Conservation (phyloP, 2,113 vertebrate species). For the Spea bombifrons region DNA sequence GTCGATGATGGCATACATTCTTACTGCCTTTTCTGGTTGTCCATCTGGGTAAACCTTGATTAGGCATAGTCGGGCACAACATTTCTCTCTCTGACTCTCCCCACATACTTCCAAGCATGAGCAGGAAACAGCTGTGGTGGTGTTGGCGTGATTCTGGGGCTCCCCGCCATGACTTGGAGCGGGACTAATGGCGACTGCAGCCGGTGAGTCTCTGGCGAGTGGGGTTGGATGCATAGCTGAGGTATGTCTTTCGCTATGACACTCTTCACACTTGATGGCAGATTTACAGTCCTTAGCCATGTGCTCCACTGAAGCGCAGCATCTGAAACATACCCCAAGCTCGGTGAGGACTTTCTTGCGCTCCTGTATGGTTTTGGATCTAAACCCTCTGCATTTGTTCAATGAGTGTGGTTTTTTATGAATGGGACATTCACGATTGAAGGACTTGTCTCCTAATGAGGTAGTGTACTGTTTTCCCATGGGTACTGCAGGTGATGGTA, state of each 20-base stretch:
- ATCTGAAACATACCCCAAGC: background rate
- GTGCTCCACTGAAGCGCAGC: background rate
- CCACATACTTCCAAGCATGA: background rate
- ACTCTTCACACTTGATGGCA: background rate
- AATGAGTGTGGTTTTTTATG: too few relatives aligned
- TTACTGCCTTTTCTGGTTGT: background rate
- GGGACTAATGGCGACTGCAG: background rate
- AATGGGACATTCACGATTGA: too few relatives aligned
- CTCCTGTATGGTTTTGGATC: too few relatives aligned
- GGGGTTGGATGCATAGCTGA: background rate
- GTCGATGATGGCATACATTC: slow-evolving; percentile 1
- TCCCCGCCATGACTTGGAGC: background rate
- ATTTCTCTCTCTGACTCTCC: background rate
- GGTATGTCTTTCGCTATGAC: background rate
- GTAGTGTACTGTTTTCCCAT: too few relatives aligned
- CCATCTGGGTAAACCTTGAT: background rate
- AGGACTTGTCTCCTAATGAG: too few relatives aligned
- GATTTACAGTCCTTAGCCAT: background rate
- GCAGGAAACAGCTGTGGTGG: background rate
- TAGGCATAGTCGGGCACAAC: background rate
- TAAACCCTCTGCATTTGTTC: too few relatives aligned
- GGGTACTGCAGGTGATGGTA: too few relatives aligned
- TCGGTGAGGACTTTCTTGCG: too few relatives aligned
- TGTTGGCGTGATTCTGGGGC: background rate
- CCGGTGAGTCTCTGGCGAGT: background rate